Conservation (phyloP, 2,888 invertebrate species). For the Slavum lentiscoides region DNA sequence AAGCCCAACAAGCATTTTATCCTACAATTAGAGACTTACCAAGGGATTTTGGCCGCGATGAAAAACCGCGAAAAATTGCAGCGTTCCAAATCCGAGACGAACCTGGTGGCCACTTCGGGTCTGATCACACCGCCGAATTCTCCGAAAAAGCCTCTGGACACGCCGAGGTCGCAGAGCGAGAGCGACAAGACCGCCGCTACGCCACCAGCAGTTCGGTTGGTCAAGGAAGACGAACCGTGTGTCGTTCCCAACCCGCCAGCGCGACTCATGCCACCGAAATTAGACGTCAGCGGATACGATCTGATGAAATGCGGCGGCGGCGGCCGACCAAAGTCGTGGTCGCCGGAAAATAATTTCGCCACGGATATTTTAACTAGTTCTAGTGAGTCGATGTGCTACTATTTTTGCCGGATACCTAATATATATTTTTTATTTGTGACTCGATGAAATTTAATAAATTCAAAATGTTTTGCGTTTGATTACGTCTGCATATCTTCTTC, state of each 20-base stretch:
- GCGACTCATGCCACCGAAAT: conserved; percentile 57
- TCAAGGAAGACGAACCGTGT: conserved; percentile 60
- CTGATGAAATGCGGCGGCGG: conserved; percentile 35
- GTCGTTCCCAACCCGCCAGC: conserved; percentile 66
- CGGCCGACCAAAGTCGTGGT: conserved; percentile 72
- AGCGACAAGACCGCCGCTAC: conserved; percentile 56
- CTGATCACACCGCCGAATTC: conserved; percentile 38
- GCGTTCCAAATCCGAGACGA: conserved; percentile 90
- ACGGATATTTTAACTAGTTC: conserved; percentile 64
- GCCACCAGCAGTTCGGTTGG: conserved; percentile 57
- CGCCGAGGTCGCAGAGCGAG: conserved; percentile 57
- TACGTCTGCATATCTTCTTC: too few species aligned
- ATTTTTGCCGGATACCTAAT: too few species aligned
- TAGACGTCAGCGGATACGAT: conserved; percentile 51
- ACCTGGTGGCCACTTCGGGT: conserved; percentile 66
- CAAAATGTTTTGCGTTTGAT: too few species aligned
- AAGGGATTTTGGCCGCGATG: conserved; percentile 92
- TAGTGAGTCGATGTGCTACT: conserved; percentile 56
- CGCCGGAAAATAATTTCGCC: conserved; percentile 70
- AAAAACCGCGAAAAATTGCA: conserved; percentile 91
- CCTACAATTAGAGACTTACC: conserved; percentile 89
- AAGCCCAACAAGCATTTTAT: conserved; percentile 96
- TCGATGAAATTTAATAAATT: too few species aligned
- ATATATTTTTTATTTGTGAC: too few species aligned
- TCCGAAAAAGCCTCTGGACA: conserved; percentile 34